Base-by-base conservation (phyloP, 2,797 vertebrate genomes). In the Echiichthys vipera region DNA sequence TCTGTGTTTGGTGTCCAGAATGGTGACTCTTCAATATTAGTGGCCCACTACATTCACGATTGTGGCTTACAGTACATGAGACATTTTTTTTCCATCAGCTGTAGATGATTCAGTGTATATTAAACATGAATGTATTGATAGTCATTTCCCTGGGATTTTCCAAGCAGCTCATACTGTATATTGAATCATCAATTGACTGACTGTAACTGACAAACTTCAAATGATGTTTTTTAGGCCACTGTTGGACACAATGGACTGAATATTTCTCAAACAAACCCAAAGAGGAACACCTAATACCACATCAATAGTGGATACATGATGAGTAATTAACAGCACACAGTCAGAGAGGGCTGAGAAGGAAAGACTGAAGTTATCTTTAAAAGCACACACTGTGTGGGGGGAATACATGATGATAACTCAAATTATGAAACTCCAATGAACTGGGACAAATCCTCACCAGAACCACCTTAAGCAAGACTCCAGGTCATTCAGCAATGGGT, bases 281-380 rank as follows among this genome's bases (percentile, higher is more conserved):
- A 58, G 40, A 63, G 51, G 45, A 78, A 64, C 57, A 75, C 5
- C n/a, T 18, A 40, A 69, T 0, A 65, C 64, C 73, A 40, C 58
- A 63, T 67, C 8, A 70, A 45, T 9, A 43, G 36, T 45, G 46
- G 56, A 54, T 34, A 73, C 18, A 42, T 63, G 46, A 67, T 78
- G 74, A 73, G 49, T 67, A 79, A 76, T 54, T 14, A 69, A 42
- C 15, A 43, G 37, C 22, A 30, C 30, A 49, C 39, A 61, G 46
- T 57, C 51, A 54, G 1, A 68, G 7, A 29, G 11, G 27, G 4
- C 12, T 32, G 17, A 37, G 59, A 45, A 53, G 45, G 47, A 80
- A 75, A 20, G 17, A 20, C 22, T 71, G 32, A 75, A 49, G 71
- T 67, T 55, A 32, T 37, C 43, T 25, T 37, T 47, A 24, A n/a